Percentiles rank a stretch among this genome's conserved stretches.
Evolutionary conservation across 2,888 invertebrate genomes (phyloP).

Genomic region (Eustalomyia histrio): DNA sequence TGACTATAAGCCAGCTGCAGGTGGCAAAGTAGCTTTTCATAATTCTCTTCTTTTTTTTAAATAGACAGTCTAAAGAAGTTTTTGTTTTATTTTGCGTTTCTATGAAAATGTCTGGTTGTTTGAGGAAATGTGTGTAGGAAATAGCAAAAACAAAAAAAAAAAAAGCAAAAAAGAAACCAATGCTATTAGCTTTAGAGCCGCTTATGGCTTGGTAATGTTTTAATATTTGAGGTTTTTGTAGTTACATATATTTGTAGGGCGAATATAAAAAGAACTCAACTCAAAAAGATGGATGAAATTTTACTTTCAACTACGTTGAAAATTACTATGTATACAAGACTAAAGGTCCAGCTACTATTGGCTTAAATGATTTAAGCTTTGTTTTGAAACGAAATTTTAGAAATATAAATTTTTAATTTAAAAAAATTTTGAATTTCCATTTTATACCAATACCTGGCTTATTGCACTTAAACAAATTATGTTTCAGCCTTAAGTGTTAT

Average conservation of each 20-base stretch:
- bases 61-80: constrained; percentile 38
- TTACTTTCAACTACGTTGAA: background rate
- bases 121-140: constrained; percentile 10
- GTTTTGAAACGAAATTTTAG: too few species aligned
- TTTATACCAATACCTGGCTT: too few species aligned
- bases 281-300: constrained; percentile 25
- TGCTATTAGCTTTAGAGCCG: constrained; percentile 53
- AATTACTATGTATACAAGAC: background rate
- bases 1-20: constrained; percentile 21
- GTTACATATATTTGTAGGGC: constrained; percentile 21
- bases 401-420: too few species aligned
- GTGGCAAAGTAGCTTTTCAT: constrained; percentile 54
- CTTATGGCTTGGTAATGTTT: constrained; percentile 54
- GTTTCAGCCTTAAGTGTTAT: too few species aligned
- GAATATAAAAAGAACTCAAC: background rate
- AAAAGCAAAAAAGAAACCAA: constrained; percentile 20
- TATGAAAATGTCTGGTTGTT: constrained; percentile 33
- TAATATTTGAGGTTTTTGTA: constrained; percentile 51
- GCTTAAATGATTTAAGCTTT: too few species aligned
- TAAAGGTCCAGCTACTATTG: too few species aligned
- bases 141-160: background rate
- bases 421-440: too few species aligned
- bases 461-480: too few species aligned
- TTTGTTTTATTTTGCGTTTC: constrained; percentile 8
- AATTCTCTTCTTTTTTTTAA: constrained; percentile 47